Evolutionary conservation across 2,888 invertebrate species (phyloP).

Genomic region (Drosophila lutescens): DNA sequence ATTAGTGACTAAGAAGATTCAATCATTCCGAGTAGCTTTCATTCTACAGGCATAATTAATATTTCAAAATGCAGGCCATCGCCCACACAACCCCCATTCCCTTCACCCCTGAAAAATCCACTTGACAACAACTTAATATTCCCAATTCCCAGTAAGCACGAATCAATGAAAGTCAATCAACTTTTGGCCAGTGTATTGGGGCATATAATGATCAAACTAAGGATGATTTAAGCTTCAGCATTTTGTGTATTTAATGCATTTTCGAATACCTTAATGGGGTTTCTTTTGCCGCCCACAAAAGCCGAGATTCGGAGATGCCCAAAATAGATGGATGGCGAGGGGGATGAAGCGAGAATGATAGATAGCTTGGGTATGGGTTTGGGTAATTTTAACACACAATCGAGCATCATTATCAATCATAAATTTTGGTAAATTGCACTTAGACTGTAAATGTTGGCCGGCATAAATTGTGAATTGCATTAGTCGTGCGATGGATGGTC

Average conservation of each 20-base stretch:
- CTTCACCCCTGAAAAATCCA: not conserved
- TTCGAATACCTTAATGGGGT: conserved; percentile 24
- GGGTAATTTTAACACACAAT: conserved; percentile 57
- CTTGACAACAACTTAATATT: conserved; percentile 30
- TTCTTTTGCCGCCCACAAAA: conserved; percentile 42
- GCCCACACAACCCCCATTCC: not conserved
- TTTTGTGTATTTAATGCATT: conserved; percentile 50
- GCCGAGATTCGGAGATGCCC: not conserved
- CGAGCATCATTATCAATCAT: conserved; percentile 70
- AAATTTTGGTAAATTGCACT: conserved; percentile 45
- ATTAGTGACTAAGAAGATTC: not conserved
- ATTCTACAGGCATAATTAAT: conserved; percentile 5
- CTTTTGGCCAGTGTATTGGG: conserved; percentile 20
- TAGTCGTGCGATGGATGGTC: conserved; percentile 36
- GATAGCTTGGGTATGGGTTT: conserved; percentile 1
- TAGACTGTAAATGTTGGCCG: conserved; percentile 53
- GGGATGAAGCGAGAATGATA: not conserved
- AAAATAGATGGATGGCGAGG: conserved; percentile 1
- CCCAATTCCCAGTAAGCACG: conserved; percentile 38
- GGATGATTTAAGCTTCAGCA: conserved; percentile 22
- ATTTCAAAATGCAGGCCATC: conserved; percentile 12
- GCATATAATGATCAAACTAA: conserved; percentile 2
- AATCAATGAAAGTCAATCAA: conserved; percentile 40
- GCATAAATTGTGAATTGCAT: conserved; percentile 57
- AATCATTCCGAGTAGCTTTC: conserved; percentile 2